Conservation (phyloP, 2,113 vertebrate genomes). For the Perccottus glenii region DNA sequence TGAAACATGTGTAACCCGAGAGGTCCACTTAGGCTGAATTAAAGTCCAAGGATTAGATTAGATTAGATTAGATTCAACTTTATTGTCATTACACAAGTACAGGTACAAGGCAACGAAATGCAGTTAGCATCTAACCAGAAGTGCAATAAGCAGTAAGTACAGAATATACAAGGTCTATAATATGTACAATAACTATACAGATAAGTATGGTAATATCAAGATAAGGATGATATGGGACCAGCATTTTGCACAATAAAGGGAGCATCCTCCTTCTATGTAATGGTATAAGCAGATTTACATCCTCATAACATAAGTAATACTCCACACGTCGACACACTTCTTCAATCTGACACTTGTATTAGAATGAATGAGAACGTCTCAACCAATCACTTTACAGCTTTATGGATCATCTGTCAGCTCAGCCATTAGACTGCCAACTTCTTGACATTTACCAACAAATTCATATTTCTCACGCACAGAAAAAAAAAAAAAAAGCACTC, state of each 20-base stretch:
- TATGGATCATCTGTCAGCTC: conserved; percentile 74
- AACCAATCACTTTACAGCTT: conserved; percentile 71
- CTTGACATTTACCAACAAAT: conserved; percentile 79
- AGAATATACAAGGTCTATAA: too few species aligned
- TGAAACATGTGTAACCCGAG: not conserved
- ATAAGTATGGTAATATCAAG: too few species aligned
- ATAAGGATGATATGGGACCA: too few species aligned
- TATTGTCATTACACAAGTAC: too few species aligned
- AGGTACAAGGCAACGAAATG: too few species aligned
- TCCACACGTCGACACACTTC: conserved; percentile 19
- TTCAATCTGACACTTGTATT: conserved; percentile 59
- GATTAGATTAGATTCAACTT: too few species aligned
- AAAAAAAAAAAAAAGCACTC: conserved; percentile 22
- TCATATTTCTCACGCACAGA: conserved; percentile 68
- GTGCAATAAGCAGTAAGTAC: too few species aligned
- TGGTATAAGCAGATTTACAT: conserved; percentile 12
- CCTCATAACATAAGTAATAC: conserved; percentile 17
- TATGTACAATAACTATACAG: too few species aligned
- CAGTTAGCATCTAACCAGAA: too few species aligned
- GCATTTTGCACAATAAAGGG: not conserved
- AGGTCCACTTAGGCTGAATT: not conserved
- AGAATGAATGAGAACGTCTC: conserved; percentile 67
- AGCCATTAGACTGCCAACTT: conserved; percentile 74
- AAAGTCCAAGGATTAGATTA: not conserved
- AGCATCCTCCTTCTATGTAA: not conserved